A percentile compares a stretch with the other conserved stretches of the same genome.
phyloP scores from a whole-genome alignment of 2,113 vertebrate species.

The Lycocorax pyrrhopterus region DNA sequence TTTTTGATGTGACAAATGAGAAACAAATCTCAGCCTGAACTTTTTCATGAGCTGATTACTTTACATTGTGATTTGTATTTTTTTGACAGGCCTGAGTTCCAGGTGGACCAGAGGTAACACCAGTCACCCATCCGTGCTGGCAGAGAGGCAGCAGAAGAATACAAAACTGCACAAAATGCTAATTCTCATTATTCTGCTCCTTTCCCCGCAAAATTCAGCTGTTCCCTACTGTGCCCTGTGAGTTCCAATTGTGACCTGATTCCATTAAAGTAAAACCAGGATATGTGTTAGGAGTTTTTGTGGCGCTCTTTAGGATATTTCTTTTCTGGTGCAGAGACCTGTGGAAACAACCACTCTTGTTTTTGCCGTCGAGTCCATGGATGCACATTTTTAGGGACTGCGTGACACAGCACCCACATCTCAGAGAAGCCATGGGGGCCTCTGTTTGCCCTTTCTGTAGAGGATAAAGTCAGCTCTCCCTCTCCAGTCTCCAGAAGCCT shows the following conservation, averaged over 20 bases:
- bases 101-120: not conserved
- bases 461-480: not conserved
- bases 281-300: not conserved
- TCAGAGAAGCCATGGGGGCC: not conserved
- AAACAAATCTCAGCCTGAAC: constrained; percentile 36
- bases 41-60: constrained; percentile 39
- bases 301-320: not conserved
- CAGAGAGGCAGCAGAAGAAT: not conserved
- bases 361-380: fast-evolving
- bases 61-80: not conserved
- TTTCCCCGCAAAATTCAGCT: not conserved
- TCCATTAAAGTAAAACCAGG: not conserved
- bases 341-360: not conserved
- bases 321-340: not conserved
- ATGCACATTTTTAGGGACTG: not conserved
- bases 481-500: not conserved
- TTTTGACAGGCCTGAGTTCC: not conserved
- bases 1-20: constrained; percentile 45
- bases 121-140: not conserved
- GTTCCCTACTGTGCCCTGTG: not conserved
- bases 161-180: not conserved
- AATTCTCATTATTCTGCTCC: not conserved
- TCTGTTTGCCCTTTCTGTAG: not conserved
- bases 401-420: fast-evolving
- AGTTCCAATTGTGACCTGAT: not conserved